phyloP scores from a whole-genome alignment of 2,797 vertebrate species.

The Peromyscus nudipes region DNA sequence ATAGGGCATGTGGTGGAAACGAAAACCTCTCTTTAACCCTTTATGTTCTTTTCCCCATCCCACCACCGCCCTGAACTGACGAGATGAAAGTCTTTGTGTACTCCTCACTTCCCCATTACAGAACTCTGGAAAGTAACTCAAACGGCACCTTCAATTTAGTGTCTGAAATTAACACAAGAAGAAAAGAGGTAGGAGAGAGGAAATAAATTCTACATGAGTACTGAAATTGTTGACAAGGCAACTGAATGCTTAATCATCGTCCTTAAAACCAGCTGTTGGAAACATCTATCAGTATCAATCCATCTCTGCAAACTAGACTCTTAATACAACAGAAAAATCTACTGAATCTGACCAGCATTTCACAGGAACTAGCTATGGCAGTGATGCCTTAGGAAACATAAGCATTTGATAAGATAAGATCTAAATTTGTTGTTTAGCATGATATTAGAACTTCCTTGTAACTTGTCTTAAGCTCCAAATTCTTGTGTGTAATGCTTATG shows the following conservation, averaged over 20 bases:
- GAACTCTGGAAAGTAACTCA: slow-evolving; percentile 81
- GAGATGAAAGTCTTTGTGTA: slow-evolving; percentile 85
- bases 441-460: slow-evolving; percentile 35
- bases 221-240: slow-evolving; percentile 22
- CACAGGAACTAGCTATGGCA: slow-evolving; percentile 7
- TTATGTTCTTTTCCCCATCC: slow-evolving; percentile 82
- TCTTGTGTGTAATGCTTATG: slow-evolving; percentile 27
- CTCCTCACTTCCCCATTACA: slow-evolving; percentile 63
- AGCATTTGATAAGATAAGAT: slow-evolving; percentile 39
- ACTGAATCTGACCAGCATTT: slow-evolving; percentile 16
- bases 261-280: slow-evolving; percentile 49
- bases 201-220: slow-evolving; percentile 29
- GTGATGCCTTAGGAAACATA: slow-evolving; percentile 42
- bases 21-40: slow-evolving; percentile 91
- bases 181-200: slow-evolving; percentile 65
- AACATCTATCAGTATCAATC: slow-evolving; percentile 3
- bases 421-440: slow-evolving; percentile 51
- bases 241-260: slow-evolving; percentile 43
- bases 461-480: slow-evolving; percentile 55
- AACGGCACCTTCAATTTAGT: slow-evolving; percentile 78
- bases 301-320: slow-evolving; percentile 27
- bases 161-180: slow-evolving; percentile 74
- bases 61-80: slow-evolving; percentile 69
- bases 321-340: slow-evolving; percentile 40
- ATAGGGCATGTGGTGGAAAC: slow-evolving; percentile 93